phyloP scores from a whole-genome alignment of 2,888 invertebrate genomes.

The Lobophora halterata region DNA sequence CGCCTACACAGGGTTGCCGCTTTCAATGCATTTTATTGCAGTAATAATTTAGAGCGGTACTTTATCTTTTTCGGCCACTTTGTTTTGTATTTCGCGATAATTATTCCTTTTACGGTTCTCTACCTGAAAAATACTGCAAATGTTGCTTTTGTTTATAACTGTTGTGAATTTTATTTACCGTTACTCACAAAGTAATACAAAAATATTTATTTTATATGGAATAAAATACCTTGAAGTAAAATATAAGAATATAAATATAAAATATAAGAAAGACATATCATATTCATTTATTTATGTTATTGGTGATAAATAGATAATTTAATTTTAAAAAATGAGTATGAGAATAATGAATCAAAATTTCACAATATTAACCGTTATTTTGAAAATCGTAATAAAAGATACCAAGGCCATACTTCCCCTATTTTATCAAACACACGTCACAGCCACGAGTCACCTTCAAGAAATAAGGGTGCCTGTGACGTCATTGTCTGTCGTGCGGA shows the following conservation, averaged over 20 bases:
- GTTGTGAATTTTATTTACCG: conserved; percentile 15
- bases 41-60: conserved; percentile 14
- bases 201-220: conserved; percentile 1
- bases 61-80: conserved; percentile 12
- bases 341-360: conserved; percentile 2
- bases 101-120: conserved; percentile 8
- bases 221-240: too few relatives aligned
- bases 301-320: too few relatives aligned
- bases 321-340: too few relatives aligned
- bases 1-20: conserved; percentile 55
- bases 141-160: conserved; percentile 26
- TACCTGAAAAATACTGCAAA: conserved; percentile 11
- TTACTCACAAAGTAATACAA: conserved; percentile 2
- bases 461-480: conserved; percentile 44
- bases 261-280: too few relatives aligned
- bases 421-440: conserved; percentile 34
- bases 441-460: conserved; percentile 57
- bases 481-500: conserved; percentile 42
- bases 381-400: not conserved
- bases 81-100: conserved; percentile 12
- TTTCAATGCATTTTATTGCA: conserved; percentile 16
- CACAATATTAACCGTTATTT: conserved; percentile 12
- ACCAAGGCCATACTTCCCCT: conserved; percentile 1
- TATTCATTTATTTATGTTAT: too few relatives aligned
- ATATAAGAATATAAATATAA: too few relatives aligned